These are phyloP conservation scores for Ceraclea dissimilis DNA, from an alignment of 2,888 invertebrate genomes.

Conservation along the genomic window DNA sequence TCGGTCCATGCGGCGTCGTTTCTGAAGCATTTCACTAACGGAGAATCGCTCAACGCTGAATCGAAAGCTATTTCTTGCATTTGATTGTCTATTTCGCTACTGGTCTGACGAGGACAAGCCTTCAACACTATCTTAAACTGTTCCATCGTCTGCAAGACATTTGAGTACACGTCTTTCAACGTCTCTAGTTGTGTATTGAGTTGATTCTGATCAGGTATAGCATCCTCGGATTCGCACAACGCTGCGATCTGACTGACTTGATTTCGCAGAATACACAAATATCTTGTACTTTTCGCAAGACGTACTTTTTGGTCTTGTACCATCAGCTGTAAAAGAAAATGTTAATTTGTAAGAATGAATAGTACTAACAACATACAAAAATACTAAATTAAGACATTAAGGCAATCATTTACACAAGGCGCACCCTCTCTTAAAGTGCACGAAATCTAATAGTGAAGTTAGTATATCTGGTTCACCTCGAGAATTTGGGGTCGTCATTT, in stretches of 20 bases:
- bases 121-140: conserved; percentile 62
- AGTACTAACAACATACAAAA: too few species aligned
- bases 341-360: too few species aligned
- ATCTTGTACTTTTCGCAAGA: conserved; percentile 50
- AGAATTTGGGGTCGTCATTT: too few species aligned
- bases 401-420: too few species aligned
- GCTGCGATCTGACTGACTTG: conserved; percentile 39
- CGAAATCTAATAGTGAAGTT: neutral
- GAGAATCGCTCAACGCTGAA: conserved; percentile 35
- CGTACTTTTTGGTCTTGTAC: conserved; percentile 59
- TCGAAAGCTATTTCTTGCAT: conserved; percentile 38
- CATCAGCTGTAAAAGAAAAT: conserved; percentile 50
- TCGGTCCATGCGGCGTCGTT: conserved; percentile 40
- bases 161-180: conserved; percentile 45
- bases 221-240: conserved; percentile 33
- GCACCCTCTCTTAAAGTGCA: neutral
- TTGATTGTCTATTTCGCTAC: conserved; percentile 27
- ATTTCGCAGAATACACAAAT: conserved; percentile 49
- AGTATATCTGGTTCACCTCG: too few species aligned
- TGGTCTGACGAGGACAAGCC: conserved; percentile 37
- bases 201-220: conserved; percentile 33
- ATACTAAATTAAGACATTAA: too few species aligned
- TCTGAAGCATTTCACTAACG: conserved; percentile 37
- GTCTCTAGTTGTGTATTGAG: conserved; percentile 36
- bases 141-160: conserved; percentile 50